Conservation (phyloP, 2,888 invertebrate species). For the Amaurobius ferox region DNA sequence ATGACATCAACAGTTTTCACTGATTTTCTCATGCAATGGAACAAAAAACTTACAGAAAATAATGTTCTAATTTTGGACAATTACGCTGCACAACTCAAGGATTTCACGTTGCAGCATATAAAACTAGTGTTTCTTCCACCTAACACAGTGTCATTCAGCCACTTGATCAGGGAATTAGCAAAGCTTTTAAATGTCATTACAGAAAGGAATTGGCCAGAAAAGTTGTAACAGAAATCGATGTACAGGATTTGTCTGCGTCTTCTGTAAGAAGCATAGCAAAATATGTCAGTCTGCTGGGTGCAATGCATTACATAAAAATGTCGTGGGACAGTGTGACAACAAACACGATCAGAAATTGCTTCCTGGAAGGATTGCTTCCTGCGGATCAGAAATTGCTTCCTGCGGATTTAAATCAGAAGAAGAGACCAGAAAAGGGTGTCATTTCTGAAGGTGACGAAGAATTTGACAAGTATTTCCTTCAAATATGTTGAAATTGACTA, state of each 20-base stretch:
- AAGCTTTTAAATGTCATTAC: too few relatives aligned
- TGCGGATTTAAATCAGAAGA: neutral
- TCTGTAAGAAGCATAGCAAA: neutral
- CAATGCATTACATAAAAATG: neutral
- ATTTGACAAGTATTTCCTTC: neutral
- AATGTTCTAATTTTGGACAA: neutral
- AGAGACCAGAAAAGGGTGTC: neutral
- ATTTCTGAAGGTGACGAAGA: too few relatives aligned
- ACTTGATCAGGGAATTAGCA: neutral
- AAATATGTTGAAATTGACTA: neutral
- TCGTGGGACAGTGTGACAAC: neutral
- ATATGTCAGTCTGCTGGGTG: neutral
- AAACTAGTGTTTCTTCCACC: neutral
- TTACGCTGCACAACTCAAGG: neutral
- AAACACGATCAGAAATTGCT: too few relatives aligned
- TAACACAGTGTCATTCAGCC: neutral
- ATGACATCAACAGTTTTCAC: neutral
- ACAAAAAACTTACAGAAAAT: neutral
- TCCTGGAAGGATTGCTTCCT: neutral
- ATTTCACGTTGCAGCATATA: neutral
- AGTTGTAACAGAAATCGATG: too few relatives aligned
- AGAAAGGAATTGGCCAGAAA: too few relatives aligned
- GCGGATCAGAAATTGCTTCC: too few relatives aligned
- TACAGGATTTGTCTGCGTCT: neutral
- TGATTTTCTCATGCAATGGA: neutral